Evolutionary conservation across 2,797 vertebrate species (phyloP), one percentile per base, ranked within the genome.

Genomic region (Sebastes wilsoni): DNA sequence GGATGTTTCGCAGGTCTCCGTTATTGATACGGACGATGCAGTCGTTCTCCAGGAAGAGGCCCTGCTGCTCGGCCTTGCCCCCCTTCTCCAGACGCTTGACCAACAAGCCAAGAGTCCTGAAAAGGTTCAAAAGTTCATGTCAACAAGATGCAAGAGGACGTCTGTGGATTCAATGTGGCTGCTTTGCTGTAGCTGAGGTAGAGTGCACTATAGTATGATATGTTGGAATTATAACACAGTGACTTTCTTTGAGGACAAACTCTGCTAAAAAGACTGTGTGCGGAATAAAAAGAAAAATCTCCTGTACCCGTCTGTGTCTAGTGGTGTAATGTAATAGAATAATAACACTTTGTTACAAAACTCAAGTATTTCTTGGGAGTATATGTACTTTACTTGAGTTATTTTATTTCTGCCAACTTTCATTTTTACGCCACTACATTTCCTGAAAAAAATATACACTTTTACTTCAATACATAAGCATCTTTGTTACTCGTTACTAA

Each of bases 1-100:
- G 97, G 92, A 97, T 97, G 87, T 97, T 98, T 61, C 98, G 95
- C 91, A 99, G 97, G 94, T 99, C 97, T 28, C 96, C 96, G 18
- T 98, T 97, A 54, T 99, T 99, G 95, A 99, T 99, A 88, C 96
- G 96, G 87, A 99, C 94, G 95, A 99, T 99, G 81, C 98, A 99
- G 94, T 99, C 98, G 73, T 99, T 98, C 95, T 99, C 98, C 88
- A 95, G 96, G 95, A 99, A 99, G 81, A 99, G 97, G 68, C 95
- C 95, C 92, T 99, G 97, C 83, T 97, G 97, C 90, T 99, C 97
- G 13, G 98, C 98, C 95, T 99, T 99, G 22, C 98, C 98, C 61
- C 98, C 98, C 66, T 96, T 96, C 95, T 99, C 98, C 95, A 99
- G 71, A 59, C 98, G 95, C 92, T 98, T 99, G 88, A 99, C 98